Conservation (phyloP, 64 coral and sea anemone species). For the Astreopora myriophthalma region DNA sequence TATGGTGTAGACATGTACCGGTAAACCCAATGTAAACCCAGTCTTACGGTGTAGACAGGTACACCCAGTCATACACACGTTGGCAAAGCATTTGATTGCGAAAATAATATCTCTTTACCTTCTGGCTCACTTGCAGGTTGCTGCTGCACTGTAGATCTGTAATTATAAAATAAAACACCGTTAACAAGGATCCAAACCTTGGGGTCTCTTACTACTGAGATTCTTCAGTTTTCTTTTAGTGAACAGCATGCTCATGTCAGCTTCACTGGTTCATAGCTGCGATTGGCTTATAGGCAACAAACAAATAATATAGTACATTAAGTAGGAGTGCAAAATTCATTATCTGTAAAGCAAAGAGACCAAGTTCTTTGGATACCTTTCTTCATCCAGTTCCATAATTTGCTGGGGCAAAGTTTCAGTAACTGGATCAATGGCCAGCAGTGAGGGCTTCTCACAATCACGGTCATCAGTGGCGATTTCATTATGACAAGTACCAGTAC, state of each 20-base stretch:
- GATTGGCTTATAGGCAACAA: background rate
- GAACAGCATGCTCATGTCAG: background rate
- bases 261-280: background rate
- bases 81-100: no score
- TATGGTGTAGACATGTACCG: no score
- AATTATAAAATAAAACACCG: background rate
- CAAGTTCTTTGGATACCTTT: background rate
- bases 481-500: background rate
- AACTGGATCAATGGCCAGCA: background rate
- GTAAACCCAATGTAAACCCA: no score
- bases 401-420: background rate
- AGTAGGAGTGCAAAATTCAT: background rate
- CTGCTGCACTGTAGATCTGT: background rate
- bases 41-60: no score
- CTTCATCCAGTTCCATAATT: background rate
- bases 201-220: background rate
- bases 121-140: background rate
- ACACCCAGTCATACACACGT: no score
- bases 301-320: background rate
- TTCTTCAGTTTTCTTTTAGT: background rate
- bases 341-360: background rate
- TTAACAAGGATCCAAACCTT: constrained; percentile 11
- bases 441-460: background rate
- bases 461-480: background rate
- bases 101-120: background rate